phyloP scores from a whole-genome alignment of 2,888 invertebrate genomes.

The Caenorhabditis uteleia region DNA sequence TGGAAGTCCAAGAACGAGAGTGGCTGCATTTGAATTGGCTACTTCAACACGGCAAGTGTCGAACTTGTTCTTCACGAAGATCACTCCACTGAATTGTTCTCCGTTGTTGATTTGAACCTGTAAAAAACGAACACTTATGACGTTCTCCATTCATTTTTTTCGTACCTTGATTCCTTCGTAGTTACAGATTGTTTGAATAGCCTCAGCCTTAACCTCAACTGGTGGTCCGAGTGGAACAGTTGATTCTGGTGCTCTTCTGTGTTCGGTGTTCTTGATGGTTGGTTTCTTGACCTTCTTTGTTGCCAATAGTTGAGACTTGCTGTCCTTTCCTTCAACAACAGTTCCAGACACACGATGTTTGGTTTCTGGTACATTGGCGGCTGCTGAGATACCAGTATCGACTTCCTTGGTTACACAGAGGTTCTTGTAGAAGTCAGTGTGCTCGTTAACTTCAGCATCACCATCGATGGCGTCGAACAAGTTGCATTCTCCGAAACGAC shows the following conservation, averaged over 20 bases:
- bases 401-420: constrained; percentile 66
- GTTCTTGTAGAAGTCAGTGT: constrained; percentile 69
- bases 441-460: constrained; percentile 58
- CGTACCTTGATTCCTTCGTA: constrained; percentile 69
- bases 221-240: constrained; percentile 53
- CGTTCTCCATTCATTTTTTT: background rate
- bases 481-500: constrained; percentile 64
- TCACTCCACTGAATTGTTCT: constrained; percentile 66
- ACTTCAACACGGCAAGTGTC: constrained; percentile 69
- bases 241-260: constrained; percentile 48
- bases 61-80: constrained; percentile 70
- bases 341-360: constrained; percentile 48
- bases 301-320: constrained; percentile 33
- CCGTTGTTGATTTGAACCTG: constrained; percentile 61
- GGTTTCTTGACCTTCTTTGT: constrained; percentile 54
- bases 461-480: constrained; percentile 61
- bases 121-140: background rate
- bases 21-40: constrained; percentile 59
- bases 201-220: constrained; percentile 58
- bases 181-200: constrained; percentile 69
- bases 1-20: constrained; percentile 65
- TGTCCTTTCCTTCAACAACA: constrained; percentile 45
- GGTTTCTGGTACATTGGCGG: constrained; percentile 64
- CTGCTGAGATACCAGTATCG: constrained; percentile 61
- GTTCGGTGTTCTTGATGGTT: constrained; percentile 48